A percentile compares a stretch with the other conserved stretches of the same genome.
Evolutionary conservation across 2,888 invertebrate genomes (phyloP).

Genomic region (Tetheella fluctuosa): DNA sequence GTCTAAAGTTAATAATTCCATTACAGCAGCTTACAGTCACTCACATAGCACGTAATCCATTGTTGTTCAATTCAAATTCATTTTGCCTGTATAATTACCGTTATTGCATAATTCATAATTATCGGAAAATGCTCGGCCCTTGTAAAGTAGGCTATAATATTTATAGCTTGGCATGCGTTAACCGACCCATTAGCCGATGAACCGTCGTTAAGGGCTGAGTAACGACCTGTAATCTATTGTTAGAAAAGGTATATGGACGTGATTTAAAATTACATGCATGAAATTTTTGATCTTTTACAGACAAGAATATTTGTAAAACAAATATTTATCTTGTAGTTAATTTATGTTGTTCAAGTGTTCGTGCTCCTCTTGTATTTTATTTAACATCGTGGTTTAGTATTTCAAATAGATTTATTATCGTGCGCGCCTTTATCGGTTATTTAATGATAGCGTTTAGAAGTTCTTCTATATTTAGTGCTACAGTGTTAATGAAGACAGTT

Average conservation of each 20-base stretch:
- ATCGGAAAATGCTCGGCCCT: conserved; percentile 46
- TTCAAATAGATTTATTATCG: conserved; percentile 9
- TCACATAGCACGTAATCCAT: conserved; percentile 14
- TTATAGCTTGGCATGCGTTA: conserved; percentile 69
- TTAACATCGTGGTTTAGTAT: neutral
- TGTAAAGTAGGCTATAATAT: conserved; percentile 61
- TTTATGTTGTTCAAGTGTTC: conserved; percentile 14
- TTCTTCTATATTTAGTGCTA: neutral
- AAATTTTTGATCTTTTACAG: conserved; percentile 13
- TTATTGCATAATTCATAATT: conserved; percentile 22
- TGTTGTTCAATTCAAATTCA: conserved; percentile 22
- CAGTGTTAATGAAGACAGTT: conserved; percentile 7
- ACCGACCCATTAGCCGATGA: conserved; percentile 66
- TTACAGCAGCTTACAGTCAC: conserved; percentile 2
- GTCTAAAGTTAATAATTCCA: neutral
- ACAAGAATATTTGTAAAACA: conserved; percentile 11
- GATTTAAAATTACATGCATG: conserved; percentile 13
- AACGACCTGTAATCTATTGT: conserved; percentile 66
- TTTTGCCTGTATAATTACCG: conserved; percentile 23
- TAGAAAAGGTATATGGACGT: conserved; percentile 38
- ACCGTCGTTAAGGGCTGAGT: conserved; percentile 63
- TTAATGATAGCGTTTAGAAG: conserved; percentile 3
- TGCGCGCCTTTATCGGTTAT: neutral
- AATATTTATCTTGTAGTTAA: conserved; percentile 2
- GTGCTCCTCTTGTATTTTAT: neutral